Percentiles rank a stretch among this genome's conserved stretches.
Conservation (phyloP, 2,797 vertebrate genomes). For the Diplodus sargus region DNA sequence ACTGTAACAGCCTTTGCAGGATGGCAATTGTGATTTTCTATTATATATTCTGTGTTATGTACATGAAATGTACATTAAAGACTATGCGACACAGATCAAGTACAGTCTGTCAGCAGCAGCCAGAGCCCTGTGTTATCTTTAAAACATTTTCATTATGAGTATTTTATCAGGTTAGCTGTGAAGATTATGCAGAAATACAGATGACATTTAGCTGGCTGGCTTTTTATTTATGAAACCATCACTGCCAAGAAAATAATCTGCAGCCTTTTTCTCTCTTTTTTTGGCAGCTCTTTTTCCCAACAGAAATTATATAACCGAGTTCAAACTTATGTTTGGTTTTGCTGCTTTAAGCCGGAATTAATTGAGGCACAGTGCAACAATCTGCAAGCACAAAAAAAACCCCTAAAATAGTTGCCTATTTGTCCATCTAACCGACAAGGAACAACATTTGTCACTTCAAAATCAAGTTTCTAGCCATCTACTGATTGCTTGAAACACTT, state of each 20-base stretch:
- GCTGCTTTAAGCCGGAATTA: background rate
- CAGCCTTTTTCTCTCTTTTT: background rate
- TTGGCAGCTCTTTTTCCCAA: background rate
- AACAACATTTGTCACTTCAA: background rate
- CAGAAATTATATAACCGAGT: constrained; percentile 11
- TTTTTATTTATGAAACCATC: constrained; percentile 24
- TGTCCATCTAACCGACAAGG: background rate
- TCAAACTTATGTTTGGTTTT: background rate
- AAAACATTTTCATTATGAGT: constrained; percentile 5
- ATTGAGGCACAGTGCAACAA: background rate
- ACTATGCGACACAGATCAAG: background rate
- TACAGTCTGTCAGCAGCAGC: background rate
- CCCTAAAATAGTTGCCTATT: background rate
- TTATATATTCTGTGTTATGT: background rate
- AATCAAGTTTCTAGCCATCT: background rate
- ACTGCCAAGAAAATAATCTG: background rate
- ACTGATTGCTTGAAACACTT: no score
- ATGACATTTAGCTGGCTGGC: constrained; percentile 35
- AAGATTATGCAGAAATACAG: constrained; percentile 34
- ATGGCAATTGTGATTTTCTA: background rate
- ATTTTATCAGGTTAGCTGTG: constrained; percentile 25
- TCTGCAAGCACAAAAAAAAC: background rate
- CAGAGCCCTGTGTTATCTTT: constrained; percentile 2
- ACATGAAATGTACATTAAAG: background rate
- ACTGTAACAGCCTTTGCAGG: background rate